Conservation (phyloP, 2,888 invertebrate genomes). For the Eupithecia subumbrata region DNA sequence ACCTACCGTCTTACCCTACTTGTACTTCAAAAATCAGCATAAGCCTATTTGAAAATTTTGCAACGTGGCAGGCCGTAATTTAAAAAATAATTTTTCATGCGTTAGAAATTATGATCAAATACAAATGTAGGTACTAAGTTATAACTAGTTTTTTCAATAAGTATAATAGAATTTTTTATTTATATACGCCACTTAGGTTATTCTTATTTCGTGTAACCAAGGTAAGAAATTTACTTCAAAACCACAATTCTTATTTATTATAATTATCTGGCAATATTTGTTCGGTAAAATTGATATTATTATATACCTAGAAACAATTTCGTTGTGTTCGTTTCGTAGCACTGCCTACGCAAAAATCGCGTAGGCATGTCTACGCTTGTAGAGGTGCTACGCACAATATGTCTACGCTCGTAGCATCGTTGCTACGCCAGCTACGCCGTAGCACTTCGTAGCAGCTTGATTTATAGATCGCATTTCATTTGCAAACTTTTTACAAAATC, state of each 20-base stretch:
- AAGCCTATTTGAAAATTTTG: background rate
- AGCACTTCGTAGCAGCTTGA: background rate
- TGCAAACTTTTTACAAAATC: background rate
- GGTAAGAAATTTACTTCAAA: background rate
- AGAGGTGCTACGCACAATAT: background rate
- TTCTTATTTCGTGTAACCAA: background rate
- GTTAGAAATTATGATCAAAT: background rate
- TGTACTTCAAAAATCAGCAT: background rate
- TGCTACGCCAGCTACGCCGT: background rate
- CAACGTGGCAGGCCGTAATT: background rate
- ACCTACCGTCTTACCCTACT: background rate
- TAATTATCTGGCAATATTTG: background rate
- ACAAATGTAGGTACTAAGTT: too few relatives aligned
- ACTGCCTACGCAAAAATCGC: background rate
- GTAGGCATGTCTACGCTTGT: background rate
- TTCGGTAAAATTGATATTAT: background rate
- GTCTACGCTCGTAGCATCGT: background rate
- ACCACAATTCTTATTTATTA: background rate
- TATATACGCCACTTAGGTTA: background rate
- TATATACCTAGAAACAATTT: background rate
- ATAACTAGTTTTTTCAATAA: too few relatives aligned
- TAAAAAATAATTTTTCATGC: too few relatives aligned
- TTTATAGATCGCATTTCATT: background rate
- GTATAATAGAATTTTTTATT: background rate
- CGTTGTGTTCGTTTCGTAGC: background rate